phyloP scores from a whole-genome alignment of 2,888 invertebrate species.

The Adineta ricciae region DNA sequence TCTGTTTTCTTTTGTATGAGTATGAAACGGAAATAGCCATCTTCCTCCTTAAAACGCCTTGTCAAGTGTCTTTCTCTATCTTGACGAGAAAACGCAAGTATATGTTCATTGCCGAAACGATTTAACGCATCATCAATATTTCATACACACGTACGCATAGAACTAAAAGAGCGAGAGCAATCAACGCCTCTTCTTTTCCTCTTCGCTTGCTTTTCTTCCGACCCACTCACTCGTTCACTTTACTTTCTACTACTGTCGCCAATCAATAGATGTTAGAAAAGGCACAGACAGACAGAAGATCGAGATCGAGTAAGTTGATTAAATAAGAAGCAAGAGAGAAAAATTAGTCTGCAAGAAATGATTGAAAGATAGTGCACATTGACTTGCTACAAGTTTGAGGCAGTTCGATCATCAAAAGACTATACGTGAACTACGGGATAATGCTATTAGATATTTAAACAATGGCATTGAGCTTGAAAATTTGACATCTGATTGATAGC shows the following conservation, averaged over 20 bases:
- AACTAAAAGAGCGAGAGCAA: not conserved
- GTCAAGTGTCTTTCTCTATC: not conserved
- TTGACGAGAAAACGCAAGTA: not conserved
- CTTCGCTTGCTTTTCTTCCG: not conserved
- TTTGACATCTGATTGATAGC: not conserved
- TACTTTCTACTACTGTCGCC: not conserved
- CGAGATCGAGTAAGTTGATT: constrained; percentile 10
- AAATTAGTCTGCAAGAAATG: not conserved
- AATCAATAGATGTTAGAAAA: not conserved
- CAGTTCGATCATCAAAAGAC: not conserved
- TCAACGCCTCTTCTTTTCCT: not conserved
- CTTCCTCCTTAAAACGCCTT: not conserved
- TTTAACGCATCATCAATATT: constrained; percentile 3
- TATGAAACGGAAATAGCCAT: not conserved
- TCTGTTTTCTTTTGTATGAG: not conserved
- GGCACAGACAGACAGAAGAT: not conserved
- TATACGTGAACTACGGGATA: not conserved
- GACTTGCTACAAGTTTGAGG: not conserved
- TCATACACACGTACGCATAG: not conserved
- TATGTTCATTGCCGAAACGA: not conserved
- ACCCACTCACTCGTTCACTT: not conserved
- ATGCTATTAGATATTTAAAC: not conserved
- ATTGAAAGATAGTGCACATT: not conserved
- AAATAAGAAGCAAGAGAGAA: constrained; percentile 2
- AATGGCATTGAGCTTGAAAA: not conserved